Evolutionary conservation across 1,140 invertebrate species (phyloP), one percentile per base, ranked within the genome.

Genomic region (Macrocentrus cingulum): DNA sequence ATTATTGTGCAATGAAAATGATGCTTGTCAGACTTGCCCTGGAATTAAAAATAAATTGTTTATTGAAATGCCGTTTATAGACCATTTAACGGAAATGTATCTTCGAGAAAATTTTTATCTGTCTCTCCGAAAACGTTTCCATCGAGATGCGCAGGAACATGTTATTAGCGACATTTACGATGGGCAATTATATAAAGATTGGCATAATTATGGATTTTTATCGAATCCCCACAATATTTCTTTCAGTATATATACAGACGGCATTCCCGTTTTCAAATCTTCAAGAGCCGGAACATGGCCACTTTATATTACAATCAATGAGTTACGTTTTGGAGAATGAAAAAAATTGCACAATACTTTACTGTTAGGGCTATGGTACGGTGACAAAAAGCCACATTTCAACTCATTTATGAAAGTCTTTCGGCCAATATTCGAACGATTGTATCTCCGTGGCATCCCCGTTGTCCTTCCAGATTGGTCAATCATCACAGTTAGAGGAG

Each of bases 241-340:
- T 2, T 62, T 67, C 13, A 59, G 25, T 7, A 67, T 60, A 59
- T 67, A 68, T 49, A 69, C 68, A 8, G 71, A 76, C 48, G 72
- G 70, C 0, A 58, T 74, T 23, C 66, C 70, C 6, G 61, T 74
- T 5, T 74, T 73, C 29, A 69, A 72, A 56, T 76, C 71, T 0
- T 71, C 71, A 13, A 61, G 66, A 60, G 59, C 63, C 18, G 66
- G 63, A 46, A 58, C 70, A 34, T 76, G 72, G 70, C 70, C 71
- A 25, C 49, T 75, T 8, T 66, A 70, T 36, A 48, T 68, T 3
- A 56, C 62, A 36, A 60, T 76, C 2, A 75, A 74, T 58, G 70
- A 76, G 60, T 52, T 75, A 34, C 55, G 62, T 2, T 70, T 62
- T 48, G 19, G 56, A 44, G 48, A 65, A 51, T 54, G 63, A n/a